Evolutionary conservation across 1,140 invertebrate species (phyloP), one percentile per base, ranked within the genome.

Genomic region (Harlomillsia oculata): DNA sequence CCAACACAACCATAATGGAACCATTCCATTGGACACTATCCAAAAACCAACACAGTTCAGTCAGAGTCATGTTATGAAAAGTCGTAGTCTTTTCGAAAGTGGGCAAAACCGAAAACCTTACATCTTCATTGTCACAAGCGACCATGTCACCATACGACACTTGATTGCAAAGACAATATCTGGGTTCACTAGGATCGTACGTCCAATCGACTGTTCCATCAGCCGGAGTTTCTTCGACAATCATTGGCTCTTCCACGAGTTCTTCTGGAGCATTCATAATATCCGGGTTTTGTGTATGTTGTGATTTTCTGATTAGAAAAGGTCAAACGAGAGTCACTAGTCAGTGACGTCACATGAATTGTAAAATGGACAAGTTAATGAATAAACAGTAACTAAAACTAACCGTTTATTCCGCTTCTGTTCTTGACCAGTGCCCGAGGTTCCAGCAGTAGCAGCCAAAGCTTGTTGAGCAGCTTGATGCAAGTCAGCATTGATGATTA

Each of bases 141-240:
- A 99, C 93, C 96, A 99, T 99, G 67, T 97, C 91, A 9, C 96
- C 96, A 71, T 97, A 98, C 1, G 91, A 95, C 28, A 97, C 90
- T 75, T 97, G 89, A 75, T 97, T 96, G 73, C 95, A 98, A 65
- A 95, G 81, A 74, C 95, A 98, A 72, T 97, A 98, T 64, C 92
- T 79, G 11, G 91, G 93, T 73, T 97, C 93, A 68, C 90, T 89
- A 2, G 89, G 87, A 75, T 92, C 89, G 64, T 85, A 87, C 0
- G 82, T 82, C 87, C 87, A 89, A 64, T 89, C 86, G n/a, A n/a
- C n/a, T n/a, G n/a, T n/a, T n/a, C n/a, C n/a, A n/a, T n/a, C n/a
- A n/a, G n/a, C n/a, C 20, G 73, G 71, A 68, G 76, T 76, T 52
- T 64, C 56, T 46, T 64, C 62, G 28, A 48, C 34, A 2, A 64